phyloP scores from a whole-genome alignment of 2,113 vertebrate species.

The Polypterus senegalus region DNA sequence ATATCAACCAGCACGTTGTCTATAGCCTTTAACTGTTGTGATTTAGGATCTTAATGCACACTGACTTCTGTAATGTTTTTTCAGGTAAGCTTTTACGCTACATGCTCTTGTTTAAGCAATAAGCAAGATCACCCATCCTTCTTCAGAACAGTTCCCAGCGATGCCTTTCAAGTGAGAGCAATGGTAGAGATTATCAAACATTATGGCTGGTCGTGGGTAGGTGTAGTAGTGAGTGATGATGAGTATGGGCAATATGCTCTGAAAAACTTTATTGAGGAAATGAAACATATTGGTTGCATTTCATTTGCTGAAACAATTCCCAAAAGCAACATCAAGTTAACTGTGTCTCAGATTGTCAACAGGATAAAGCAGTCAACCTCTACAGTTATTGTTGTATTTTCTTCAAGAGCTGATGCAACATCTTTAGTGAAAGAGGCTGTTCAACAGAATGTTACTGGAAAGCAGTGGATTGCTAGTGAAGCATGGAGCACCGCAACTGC shows the following conservation, averaged over 20 bases:
- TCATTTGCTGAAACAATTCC: slow-evolving; percentile 43
- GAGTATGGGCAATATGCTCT: slow-evolving; percentile 1
- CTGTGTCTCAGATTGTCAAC: slow-evolving; percentile 33
- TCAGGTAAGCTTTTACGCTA: slow-evolving; percentile 33
- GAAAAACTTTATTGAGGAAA: slow-evolving; percentile 6
- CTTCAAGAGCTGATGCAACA: slow-evolving; percentile 41
- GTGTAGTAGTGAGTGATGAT: background rate
- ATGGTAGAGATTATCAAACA: slow-evolving; percentile 37
- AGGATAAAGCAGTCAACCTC: slow-evolving; percentile 40
- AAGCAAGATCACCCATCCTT: background rate
- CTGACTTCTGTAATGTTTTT: background rate
- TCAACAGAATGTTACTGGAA: slow-evolving; percentile 42
- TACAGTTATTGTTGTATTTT: slow-evolving; percentile 45
- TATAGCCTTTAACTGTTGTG: too few species aligned
- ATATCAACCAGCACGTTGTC: too few species aligned
- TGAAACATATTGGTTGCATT: slow-evolving; percentile 37
- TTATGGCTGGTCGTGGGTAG: slow-evolving; percentile 48
- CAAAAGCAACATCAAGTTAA: slow-evolving; percentile 31
- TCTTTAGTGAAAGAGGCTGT: slow-evolving; percentile 38
- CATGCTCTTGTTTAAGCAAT: slow-evolving; percentile 19
- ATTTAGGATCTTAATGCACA: too few species aligned
- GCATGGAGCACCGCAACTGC: slow-evolving; percentile 41
- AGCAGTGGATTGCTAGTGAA: slow-evolving; percentile 49
- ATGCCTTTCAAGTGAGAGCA: slow-evolving; percentile 20
- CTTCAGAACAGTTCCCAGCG: slow-evolving; percentile 26